Conservation (phyloP, 2,888 invertebrate genomes). For the Eurois occulta region DNA sequence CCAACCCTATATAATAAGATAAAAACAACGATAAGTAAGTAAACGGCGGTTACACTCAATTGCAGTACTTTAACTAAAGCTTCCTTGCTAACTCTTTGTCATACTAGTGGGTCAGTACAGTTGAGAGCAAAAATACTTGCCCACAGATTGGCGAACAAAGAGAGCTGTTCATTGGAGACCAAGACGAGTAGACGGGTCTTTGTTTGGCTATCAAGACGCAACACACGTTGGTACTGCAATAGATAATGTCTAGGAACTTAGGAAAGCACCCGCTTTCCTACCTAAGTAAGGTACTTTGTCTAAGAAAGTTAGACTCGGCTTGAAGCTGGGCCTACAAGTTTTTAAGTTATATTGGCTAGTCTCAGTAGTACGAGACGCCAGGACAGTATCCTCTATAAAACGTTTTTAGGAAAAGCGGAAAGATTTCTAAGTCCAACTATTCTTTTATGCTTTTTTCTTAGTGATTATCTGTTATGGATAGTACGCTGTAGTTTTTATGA, state of each 20-base stretch:
- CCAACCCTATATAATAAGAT: not conserved
- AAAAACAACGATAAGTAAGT: conserved; percentile 25
- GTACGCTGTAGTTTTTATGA: not conserved
- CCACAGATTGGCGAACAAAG: conserved; percentile 74
- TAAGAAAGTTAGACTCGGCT: not conserved
- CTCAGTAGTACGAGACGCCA: not conserved
- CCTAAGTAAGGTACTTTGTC: not conserved
- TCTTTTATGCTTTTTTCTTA: not conserved
- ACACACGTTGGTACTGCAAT: conserved; percentile 28
- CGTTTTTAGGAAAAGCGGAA: not conserved
- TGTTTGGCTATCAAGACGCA: conserved; percentile 72
- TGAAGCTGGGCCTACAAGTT: not conserved
- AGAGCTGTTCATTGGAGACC: conserved; percentile 72
- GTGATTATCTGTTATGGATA: not conserved
- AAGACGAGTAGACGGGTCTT: conserved; percentile 73
- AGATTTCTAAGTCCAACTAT: not conserved
- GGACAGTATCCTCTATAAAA: not conserved
- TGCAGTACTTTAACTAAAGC: conserved; percentile 54
- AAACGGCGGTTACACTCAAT: conserved; percentile 41
- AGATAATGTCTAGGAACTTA: conserved; percentile 24
- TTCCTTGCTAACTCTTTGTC: conserved; percentile 57
- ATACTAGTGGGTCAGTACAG: conserved; percentile 18
- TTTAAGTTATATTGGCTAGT: not conserved
- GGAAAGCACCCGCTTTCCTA: too few relatives aligned
- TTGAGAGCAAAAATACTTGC: conserved; percentile 35